A percentile compares a stretch with the other conserved stretches of the same genome.
Conservation (phyloP, 1,140 invertebrate genomes). For the Semibalanus balanoides region DNA sequence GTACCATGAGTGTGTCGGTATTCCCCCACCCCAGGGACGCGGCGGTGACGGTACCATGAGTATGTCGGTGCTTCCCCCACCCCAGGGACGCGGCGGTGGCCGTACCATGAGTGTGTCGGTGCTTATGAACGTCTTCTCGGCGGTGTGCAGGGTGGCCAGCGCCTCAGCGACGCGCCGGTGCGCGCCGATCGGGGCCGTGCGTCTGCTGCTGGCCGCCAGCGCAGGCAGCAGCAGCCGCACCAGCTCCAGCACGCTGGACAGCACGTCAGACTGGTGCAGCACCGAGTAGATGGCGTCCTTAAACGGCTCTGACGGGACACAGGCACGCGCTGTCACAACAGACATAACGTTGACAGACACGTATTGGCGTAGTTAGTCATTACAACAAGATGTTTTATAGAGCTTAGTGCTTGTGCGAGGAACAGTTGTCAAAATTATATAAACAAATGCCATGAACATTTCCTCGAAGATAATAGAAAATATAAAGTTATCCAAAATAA, state of each 20-base stretch:
- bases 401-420: too few species aligned
- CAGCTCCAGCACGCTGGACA: neutral
- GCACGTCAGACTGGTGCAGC: neutral
- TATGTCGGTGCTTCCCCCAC: neutral
- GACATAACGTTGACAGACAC: too few species aligned
- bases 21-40: neutral
- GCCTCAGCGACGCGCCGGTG: neutral
- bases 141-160: neutral
- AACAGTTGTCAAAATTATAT: too few species aligned
- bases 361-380: too few species aligned
- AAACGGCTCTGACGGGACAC: neutral
- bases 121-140: neutral
- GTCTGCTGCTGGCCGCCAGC: neutral
- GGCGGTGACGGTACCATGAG: constrained; percentile 4
- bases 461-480: too few species aligned
- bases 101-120: constrained; percentile 4
- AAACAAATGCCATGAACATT: too few species aligned
- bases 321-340: too few species aligned
- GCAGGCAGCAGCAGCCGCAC: neutral
- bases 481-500: too few species aligned
- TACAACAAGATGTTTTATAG: too few species aligned
- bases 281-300: neutral
- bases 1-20: neutral
- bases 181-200: neutral
- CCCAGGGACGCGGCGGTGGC: constrained; percentile 10